phyloP scores from a whole-genome alignment of 1,140 invertebrate species.

The Neodiprion lecontei region DNA sequence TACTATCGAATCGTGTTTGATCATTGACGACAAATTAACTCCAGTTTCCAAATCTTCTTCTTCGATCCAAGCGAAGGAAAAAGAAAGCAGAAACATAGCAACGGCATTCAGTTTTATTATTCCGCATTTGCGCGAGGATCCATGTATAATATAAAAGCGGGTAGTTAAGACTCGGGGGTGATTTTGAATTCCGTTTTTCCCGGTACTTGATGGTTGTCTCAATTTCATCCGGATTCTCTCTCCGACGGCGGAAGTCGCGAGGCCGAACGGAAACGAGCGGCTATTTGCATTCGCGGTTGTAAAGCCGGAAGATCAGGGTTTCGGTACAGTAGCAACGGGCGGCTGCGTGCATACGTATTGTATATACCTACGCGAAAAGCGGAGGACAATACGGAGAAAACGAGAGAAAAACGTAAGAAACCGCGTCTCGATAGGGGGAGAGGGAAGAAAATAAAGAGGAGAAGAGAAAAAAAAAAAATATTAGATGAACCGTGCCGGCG shows the following conservation, averaged over 20 bases:
- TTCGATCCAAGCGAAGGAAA: too few species aligned
- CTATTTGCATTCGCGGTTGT: constrained; percentile 55
- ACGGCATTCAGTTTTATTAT: too few species aligned
- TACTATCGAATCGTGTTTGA: too few species aligned
- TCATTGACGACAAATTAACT: too few species aligned
- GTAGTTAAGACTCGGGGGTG: neutral
- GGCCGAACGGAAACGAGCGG: constrained; percentile 44
- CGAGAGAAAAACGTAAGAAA: too few species aligned
- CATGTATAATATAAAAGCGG: neutral
- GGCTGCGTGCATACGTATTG: too few species aligned
- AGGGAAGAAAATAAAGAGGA: neutral
- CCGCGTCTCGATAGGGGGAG: neutral
- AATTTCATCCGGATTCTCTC: neutral
- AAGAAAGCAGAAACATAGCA: too few species aligned
- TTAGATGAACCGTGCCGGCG: neutral
- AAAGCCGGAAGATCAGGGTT: constrained; percentile 33
- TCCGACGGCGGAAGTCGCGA: constrained; percentile 39
- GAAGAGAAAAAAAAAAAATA: neutral
- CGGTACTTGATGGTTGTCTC: neutral
- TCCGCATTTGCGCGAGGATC: neutral
- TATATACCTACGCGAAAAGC: too few species aligned
- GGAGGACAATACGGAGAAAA: too few species aligned
- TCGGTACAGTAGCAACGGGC: too few species aligned
- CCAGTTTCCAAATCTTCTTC: too few species aligned
- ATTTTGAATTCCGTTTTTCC: neutral